Evolutionary conservation across 2,113 vertebrate species (phyloP).

Genomic region (Jaculus jaculus): DNA sequence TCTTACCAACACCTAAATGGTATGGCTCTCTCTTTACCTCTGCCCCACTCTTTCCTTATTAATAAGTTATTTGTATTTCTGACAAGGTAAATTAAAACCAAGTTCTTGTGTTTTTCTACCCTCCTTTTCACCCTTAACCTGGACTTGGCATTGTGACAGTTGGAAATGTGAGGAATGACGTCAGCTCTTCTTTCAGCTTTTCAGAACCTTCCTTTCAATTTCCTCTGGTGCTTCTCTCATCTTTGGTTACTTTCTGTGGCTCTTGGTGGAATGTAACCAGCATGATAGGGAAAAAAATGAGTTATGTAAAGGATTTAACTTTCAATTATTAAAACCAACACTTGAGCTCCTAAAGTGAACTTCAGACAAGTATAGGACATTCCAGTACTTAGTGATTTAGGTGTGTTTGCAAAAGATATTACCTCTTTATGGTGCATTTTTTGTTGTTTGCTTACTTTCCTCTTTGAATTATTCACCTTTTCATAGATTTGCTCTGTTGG

Average conservation of each 20-base stretch:
- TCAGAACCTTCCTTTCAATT: constrained; percentile 57
- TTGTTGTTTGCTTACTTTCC: not conserved
- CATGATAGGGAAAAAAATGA: not conserved
- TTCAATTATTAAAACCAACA: constrained; percentile 15
- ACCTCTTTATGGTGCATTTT: not conserved
- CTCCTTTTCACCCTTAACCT: constrained; percentile 74
- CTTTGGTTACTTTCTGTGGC: constrained; percentile 57
- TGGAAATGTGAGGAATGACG: constrained; percentile 22
- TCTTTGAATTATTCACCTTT: not conserved
- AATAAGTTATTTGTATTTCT: constrained; percentile 78
- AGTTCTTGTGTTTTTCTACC: constrained; percentile 77
- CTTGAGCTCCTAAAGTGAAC: not conserved
- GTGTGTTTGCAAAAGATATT: not conserved
- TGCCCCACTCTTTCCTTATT: constrained; percentile 66
- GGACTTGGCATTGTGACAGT: constrained; percentile 62
- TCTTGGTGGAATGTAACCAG: not conserved
- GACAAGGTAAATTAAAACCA: constrained; percentile 76
- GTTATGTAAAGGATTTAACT: not conserved
- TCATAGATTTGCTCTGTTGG: not conserved
- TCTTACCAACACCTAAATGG: constrained; percentile 56
- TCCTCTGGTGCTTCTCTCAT: constrained; percentile 22
- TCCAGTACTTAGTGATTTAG: not conserved
- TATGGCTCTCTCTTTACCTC: constrained; percentile 55
- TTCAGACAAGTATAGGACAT: not conserved
- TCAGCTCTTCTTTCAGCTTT: constrained; percentile 57